Conservation (phyloP, 92 coral and sea anemone species). For the Scolanthus callimorphus region DNA sequence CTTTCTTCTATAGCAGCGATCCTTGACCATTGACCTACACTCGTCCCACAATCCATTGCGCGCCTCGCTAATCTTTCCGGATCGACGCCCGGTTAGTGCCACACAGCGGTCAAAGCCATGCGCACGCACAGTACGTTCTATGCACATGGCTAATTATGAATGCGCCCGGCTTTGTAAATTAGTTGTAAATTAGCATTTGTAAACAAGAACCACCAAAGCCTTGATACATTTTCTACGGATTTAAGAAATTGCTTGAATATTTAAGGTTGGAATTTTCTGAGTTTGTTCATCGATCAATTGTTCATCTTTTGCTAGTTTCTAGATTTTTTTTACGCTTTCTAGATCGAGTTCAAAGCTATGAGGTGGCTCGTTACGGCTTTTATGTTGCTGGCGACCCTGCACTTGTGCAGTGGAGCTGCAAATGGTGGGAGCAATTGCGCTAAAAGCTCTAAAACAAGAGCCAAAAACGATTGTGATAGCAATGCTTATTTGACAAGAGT, state of each 20-base stretch:
- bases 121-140: too few species aligned
- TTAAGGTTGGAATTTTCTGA: neutral
- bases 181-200: neutral
- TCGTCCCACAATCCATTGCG: too few species aligned
- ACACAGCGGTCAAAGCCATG: too few species aligned
- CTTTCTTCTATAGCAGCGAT: too few species aligned
- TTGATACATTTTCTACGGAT: neutral
- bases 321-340: neutral
- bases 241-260: neutral
- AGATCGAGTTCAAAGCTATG: neutral
- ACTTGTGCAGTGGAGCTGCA: neutral
- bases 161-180: too few species aligned
- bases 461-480: neutral
- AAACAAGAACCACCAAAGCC: neutral
- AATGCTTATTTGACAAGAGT: neutral
- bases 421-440: neutral
- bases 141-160: too few species aligned
- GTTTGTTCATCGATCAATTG: neutral
- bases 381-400: too few species aligned
- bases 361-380: neutral
- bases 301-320: neutral
- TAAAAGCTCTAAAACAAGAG: neutral
- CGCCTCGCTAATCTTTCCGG: too few species aligned
- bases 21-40: too few species aligned
- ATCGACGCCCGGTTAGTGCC: too few species aligned